These are phyloP conservation scores for Drosophila subsilvestris DNA, from an alignment of 2,888 invertebrate species.

Conservation along the genomic window DNA sequence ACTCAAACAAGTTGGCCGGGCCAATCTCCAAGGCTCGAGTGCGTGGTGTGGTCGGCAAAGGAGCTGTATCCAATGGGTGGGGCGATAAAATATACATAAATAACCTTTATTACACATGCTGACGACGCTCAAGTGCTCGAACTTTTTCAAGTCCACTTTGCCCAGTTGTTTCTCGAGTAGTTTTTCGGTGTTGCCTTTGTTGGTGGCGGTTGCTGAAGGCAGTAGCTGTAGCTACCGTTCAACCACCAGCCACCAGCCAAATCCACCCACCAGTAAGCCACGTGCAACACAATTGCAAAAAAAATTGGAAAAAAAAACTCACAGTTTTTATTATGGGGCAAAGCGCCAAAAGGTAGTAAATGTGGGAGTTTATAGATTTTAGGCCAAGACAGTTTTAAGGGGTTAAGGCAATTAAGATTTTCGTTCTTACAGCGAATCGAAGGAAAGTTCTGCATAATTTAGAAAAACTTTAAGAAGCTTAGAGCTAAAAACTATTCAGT, in stretches of 20 bases:
- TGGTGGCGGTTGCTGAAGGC: not conserved
- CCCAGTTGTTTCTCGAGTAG: conserved; percentile 73
- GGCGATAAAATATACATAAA: conserved; percentile 76
- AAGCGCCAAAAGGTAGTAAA: conserved; percentile 20
- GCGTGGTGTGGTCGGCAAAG: conserved; percentile 1
- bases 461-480: too few relatives aligned
- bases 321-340: conserved; percentile 35
- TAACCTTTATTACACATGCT: conserved; percentile 78
- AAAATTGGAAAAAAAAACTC: conserved; percentile 20
- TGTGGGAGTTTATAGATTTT: conserved; percentile 11
- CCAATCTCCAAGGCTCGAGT: conserved; percentile 44
- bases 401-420: not conserved
- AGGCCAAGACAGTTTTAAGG: conserved; percentile 18
- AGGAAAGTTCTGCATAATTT: too few relatives aligned
- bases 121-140: conserved; percentile 72
- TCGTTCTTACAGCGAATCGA: too few relatives aligned
- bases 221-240: conserved; percentile 7
- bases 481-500: too few relatives aligned
- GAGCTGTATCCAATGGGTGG: conserved; percentile 20
- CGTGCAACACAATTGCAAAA: conserved; percentile 22
- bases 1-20: conserved; percentile 52
- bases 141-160: conserved; percentile 78
- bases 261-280: conserved; percentile 11
- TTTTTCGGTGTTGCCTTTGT: conserved; percentile 52
- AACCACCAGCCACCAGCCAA: not conserved